Conservation (phyloP, 2,113 vertebrate species). For the Isurus oxyrinchus region DNA sequence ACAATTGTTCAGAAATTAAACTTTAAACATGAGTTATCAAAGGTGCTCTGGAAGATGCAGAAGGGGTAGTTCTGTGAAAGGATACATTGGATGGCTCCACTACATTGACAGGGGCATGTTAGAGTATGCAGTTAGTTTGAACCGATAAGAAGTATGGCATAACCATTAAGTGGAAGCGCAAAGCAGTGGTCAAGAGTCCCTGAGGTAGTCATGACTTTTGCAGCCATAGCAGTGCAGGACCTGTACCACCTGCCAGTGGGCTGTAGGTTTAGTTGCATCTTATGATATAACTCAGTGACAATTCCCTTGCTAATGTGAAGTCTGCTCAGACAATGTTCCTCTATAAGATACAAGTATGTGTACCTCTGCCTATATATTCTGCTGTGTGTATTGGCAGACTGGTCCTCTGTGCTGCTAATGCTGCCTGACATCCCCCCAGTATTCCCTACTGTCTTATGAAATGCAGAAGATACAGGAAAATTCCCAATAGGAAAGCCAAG, state of each 20-base stretch:
- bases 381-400: neutral
- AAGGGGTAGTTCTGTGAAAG: neutral
- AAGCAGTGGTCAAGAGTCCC: neutral
- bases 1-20: neutral
- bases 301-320: neutral
- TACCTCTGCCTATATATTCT: neutral
- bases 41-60: neutral
- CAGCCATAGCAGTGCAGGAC: neutral
- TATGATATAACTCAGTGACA: neutral
- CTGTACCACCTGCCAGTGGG: neutral
- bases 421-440: neutral
- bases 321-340: neutral
- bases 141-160: neutral
- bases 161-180: neutral
- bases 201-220: neutral
- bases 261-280: neutral
- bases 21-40: neutral
- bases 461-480: neutral
- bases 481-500: neutral
- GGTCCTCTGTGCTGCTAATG: neutral
- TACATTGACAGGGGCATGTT: neutral
- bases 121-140: neutral
- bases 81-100: neutral
- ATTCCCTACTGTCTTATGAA: neutral
- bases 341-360: neutral